Conservation (phyloP, 2,888 invertebrate genomes). For the Stramonita haemastoma region DNA sequence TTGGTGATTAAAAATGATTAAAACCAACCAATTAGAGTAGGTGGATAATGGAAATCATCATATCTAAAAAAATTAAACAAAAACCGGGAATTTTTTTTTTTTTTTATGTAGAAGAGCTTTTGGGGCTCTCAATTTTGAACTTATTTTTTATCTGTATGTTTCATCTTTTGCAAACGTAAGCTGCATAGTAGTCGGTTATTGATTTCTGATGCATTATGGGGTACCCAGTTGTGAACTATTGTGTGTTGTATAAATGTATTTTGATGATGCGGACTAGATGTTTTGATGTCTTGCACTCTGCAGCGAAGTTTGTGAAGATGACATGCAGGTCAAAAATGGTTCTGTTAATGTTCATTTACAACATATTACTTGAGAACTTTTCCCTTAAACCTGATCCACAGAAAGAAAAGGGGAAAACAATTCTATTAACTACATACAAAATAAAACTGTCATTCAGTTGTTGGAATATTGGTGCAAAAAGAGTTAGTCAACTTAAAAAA, state of each 20-base stretch:
- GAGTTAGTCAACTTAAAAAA: no score
- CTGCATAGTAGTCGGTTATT: slow-evolving; percentile 32
- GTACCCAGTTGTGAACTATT: slow-evolving; percentile 23
- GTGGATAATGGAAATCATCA: not conserved
- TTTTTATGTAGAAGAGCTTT: not conserved
- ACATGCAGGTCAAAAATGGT: slow-evolving; percentile 39
- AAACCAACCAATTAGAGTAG: not conserved
- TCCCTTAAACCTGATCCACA: no score
- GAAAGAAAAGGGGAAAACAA: no score
- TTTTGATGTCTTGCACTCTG: slow-evolving; percentile 37
- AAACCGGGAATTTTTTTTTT: not conserved
- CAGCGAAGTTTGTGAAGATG: slow-evolving; percentile 39
- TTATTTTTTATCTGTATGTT: slow-evolving; percentile 42
- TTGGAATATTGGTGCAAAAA: no score
- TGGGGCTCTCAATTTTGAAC: slow-evolving; percentile 18
- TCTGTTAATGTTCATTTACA: not conserved
- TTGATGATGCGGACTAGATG: slow-evolving; percentile 38
- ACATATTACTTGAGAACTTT: not conserved
- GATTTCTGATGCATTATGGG: slow-evolving; percentile 29
- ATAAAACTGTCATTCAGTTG: no score
- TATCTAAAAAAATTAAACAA: not conserved
- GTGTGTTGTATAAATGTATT: slow-evolving; percentile 34
- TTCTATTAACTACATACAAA: no score
- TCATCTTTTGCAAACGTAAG: slow-evolving; percentile 40
- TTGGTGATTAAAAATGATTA: no score